A percentile compares a stretch with the other conserved stretches of the same genome.
Evolutionary conservation across 2,113 vertebrate genomes (phyloP).

Genomic region (Burhinus oedicnemus): DNA sequence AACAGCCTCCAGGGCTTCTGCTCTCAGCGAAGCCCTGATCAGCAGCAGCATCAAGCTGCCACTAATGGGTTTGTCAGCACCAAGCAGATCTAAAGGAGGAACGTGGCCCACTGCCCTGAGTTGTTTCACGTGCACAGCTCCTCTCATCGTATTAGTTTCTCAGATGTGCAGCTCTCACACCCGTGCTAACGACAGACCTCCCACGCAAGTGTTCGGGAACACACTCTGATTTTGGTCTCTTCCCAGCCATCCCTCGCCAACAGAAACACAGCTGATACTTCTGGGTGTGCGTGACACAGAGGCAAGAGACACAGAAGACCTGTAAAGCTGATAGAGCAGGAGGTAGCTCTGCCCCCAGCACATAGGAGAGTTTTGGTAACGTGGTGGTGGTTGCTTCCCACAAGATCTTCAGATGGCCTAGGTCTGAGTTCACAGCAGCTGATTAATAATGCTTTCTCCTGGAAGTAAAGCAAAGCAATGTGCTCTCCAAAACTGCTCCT

Average conservation of each 20-base stretch:
- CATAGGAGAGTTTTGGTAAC: too few species aligned
- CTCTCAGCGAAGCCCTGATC: not conserved
- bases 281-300: not conserved
- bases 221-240: not conserved
- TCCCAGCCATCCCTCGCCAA: not conserved
- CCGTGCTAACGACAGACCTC: not conserved
- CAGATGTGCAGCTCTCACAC: conserved; percentile 6
- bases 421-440: not conserved
- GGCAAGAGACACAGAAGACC: not conserved
- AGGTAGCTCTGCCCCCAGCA: not conserved
- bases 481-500: not conserved
- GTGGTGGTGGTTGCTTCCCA: not conserved
- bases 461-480: not conserved
- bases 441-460: not conserved
- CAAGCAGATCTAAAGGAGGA: not conserved
- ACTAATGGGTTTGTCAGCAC: conserved; percentile 43
- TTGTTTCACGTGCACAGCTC: not conserved
- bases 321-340: not conserved
- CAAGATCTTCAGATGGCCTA: not conserved
- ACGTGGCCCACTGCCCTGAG: not conserved
- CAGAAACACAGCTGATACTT: conserved; percentile 10
- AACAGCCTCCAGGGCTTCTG: not conserved
- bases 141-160: not conserved
- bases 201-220: not conserved
- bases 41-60: not conserved